phyloP scores from a whole-genome alignment of 2,113 vertebrate species.

The Ophiodon elongatus region DNA sequence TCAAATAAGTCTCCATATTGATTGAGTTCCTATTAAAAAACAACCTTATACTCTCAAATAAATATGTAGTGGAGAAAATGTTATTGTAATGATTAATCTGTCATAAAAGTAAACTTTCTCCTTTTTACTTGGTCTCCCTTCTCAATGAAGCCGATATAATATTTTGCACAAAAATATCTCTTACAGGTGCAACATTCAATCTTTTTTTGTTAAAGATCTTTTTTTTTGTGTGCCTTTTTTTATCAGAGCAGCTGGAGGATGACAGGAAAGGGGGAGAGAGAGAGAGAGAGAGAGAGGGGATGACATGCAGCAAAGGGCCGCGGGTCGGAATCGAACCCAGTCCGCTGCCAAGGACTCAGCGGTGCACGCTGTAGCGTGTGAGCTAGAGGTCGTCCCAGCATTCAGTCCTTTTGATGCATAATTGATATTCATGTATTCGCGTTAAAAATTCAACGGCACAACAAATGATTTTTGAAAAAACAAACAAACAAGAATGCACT shows the following conservation, averaged over 20 bases:
- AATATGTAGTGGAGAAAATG: not conserved
- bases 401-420: slow-evolving; percentile 40
- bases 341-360: not conserved
- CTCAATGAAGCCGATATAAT: slow-evolving; percentile 22
- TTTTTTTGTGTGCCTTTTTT: not conserved
- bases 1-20: not conserved
- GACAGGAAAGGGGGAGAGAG: not conserved
- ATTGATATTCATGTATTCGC: slow-evolving; percentile 48
- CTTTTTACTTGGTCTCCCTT: not conserved
- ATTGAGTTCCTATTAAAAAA: not conserved
- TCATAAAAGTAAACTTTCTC: not conserved
- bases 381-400: not conserved
- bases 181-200: slow-evolving; percentile 12
- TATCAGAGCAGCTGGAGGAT: not conserved
- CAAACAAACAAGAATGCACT: slow-evolving; percentile 29
- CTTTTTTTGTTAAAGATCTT: not conserved
- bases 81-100: not conserved
- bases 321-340: not conserved
- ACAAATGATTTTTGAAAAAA: slow-evolving; percentile 50
- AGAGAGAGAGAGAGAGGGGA: not conserved
- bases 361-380: not conserved
- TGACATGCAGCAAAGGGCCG: not conserved
- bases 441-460: slow-evolving; percentile 42
- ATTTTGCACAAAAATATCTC: slow-evolving; percentile 21
- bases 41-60: not conserved